Evolutionary conservation across 2,888 invertebrate genomes (phyloP), one percentile per base, ranked within the genome.

Genomic region (Meliscaeva auricollis): DNA sequence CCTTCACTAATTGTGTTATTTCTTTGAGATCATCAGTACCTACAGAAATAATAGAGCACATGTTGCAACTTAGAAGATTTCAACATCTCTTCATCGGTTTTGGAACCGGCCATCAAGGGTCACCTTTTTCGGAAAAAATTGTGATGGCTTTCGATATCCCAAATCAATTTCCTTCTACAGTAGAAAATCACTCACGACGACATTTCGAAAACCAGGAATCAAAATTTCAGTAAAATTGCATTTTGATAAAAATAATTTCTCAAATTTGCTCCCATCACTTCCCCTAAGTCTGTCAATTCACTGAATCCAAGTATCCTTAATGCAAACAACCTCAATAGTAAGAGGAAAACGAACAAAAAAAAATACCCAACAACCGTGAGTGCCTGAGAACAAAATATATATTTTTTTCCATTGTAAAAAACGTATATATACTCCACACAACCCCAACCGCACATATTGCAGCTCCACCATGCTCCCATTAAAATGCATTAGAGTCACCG

Each of bases 401-500:
- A 66, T 74, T 50, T 74, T 69, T 54, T 64, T 56, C 74, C 44
- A 56, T 38, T 64, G 41, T 48, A 17, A 30, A 17, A 64, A n/a
- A n/a, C n/a, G n/a, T n/a, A 32, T 46, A 30, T 32, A 13, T 4
- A 3, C 64, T 46, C 7, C 32, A 46, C 44, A 30, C 20, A 11
- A 11, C 13, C 32, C 11, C 38, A 15, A 32, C n/a, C 48, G 6
- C 66, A 38, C 48, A 30, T 35, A 22, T 46, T 38, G 32, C 58
- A 17, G n/a, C 38, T 52, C 9, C 32, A n/a, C 50, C 70, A 38
- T 38, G 58, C 38, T 75, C 60, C 56, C 58, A 66, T 70, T 75
- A 70, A 75, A 84, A 78, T 78, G 75, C 68, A 84, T 76, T 72
- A 70, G 30, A 76, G 66, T 50, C 69, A 22, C 22, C 68, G 32